A percentile compares a stretch with the other conserved stretches of the same genome.
Conservation (phyloP, 2,888 invertebrate genomes). For the Tiphia femorata region DNA sequence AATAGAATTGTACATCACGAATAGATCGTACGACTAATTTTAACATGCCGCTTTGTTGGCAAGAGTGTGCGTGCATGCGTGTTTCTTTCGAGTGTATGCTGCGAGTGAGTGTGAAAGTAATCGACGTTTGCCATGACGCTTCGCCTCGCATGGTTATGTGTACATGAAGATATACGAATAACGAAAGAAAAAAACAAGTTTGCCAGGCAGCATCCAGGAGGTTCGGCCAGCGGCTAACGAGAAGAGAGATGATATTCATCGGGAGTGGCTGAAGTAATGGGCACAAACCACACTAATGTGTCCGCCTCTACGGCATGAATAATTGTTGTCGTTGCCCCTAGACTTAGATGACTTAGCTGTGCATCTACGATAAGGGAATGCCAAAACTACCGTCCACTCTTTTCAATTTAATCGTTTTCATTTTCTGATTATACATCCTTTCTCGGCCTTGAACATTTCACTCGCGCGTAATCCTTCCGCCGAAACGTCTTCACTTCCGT, state of each 20-base stretch:
- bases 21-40: no score
- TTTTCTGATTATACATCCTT: slow-evolving; percentile 30
- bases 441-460: no score
- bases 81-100: slow-evolving; percentile 47
- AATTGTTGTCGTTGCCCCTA: slow-evolving; percentile 67
- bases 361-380: slow-evolving; percentile 68
- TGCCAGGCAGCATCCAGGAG: slow-evolving; percentile 1
- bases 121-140: slow-evolving; percentile 68
- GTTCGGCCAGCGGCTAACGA: neutral
- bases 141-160: slow-evolving; percentile 69
- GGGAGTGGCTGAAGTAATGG: neutral
- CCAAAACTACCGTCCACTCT: slow-evolving; percentile 57
- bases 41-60: slow-evolving; percentile 44
- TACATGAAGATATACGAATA: slow-evolving; percentile 57
- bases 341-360: slow-evolving; percentile 67
- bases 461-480: no score
- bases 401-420: slow-evolving; percentile 43
- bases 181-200: slow-evolving; percentile 41
- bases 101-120: slow-evolving; percentile 61
- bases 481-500: no score
- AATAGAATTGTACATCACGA: no score
- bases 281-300: slow-evolving; percentile 20
- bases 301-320: slow-evolving; percentile 67
- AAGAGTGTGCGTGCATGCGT: slow-evolving; percentile 48
- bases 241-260: neutral